Base-by-base conservation (phyloP, 2,797 vertebrate genomes). In the Tapera naevia region DNA sequence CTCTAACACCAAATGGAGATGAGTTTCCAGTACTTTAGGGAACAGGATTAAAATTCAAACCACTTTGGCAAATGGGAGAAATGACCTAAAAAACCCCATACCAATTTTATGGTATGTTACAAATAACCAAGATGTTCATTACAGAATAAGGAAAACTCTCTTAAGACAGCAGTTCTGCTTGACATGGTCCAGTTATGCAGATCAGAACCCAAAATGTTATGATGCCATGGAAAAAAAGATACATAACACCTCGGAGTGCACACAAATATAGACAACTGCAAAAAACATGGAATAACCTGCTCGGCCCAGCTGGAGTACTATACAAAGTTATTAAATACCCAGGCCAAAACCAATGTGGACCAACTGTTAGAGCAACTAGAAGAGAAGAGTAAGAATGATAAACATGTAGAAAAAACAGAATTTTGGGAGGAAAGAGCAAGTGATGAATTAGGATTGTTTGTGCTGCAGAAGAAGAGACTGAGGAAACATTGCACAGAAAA, bases 371-470 rank as follows among this genome's bases (percentile, higher is more conserved):
- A 78, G 7, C 54, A 5, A 39, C 13, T 33, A 17, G 25, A 60
- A 58, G 21, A 66, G 43, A 39, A 83, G 25, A 81, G 3, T 17
- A 10, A 41, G 10, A 60, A 60, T 27, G 3, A 35, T 13, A 60
- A 83, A 33, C 2, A 8, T 4, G 4, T 43, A 58, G 30, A 51
- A 87, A n/a, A 85, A 73, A 0, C 8, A 45, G 28, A 28, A 5
- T 46, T 39, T 11, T 1, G 23, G 11, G 14, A 17, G 13, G 13
- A 23, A 3, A 21, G 27, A 24, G 41, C 39, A 25, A 0, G 2
- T 12, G 62, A 73, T 5, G 11, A 53, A 56, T 53, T 48, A 21
- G 17, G 32, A 53, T 35, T 53, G 3, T 28, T 82, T 46, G 1
- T 4, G 50, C 11, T 51, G 7, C 18, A 50, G 16, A 39, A 45